These are phyloP conservation scores for Leucophenga montana DNA, from an alignment of 2,888 invertebrate species.

Conservation along the genomic window DNA sequence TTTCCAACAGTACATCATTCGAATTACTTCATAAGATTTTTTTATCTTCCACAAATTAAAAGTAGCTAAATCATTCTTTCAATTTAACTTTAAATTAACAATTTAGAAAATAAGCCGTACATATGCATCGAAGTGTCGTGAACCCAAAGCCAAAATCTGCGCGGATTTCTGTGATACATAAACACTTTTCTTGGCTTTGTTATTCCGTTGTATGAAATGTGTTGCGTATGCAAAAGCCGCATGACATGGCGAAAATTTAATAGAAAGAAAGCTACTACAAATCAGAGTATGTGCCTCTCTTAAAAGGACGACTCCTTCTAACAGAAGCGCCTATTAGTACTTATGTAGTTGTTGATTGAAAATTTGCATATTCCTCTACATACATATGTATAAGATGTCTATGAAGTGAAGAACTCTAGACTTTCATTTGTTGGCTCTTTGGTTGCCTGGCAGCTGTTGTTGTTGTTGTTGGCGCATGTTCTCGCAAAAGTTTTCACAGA, in stretches of 20 bases:
- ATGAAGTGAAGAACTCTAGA: conserved; percentile 4
- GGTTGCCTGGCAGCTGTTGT: conserved; percentile 38
- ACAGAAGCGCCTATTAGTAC: conserved; percentile 26
- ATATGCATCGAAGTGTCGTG: background rate
- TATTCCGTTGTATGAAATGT: conserved; percentile 38
- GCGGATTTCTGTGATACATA: background rate
- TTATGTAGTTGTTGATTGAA: conserved; percentile 58
- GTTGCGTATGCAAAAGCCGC: conserved; percentile 57
- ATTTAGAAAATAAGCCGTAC: background rate
- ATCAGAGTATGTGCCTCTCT: conserved; percentile 35
- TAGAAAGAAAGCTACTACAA: conserved; percentile 4
- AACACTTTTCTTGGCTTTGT: conserved; percentile 18
- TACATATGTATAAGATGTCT: background rate
- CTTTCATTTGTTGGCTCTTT: conserved; percentile 12
- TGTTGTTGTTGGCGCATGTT: conserved; percentile 3
- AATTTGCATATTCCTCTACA: conserved; percentile 50
- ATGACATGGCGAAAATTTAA: conserved; percentile 28
- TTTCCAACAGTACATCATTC: too few species aligned
- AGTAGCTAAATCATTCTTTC: background rate
- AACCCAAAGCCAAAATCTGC: background rate
- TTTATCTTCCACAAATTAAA: too few species aligned
- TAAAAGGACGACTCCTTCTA: conserved; percentile 48
- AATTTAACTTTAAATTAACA: background rate
- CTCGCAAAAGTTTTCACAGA: conserved; percentile 23
- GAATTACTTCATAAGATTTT: too few species aligned